Percentiles rank a stretch among this genome's conserved stretches.
Evolutionary conservation across 2,113 vertebrate genomes (phyloP).

Genomic region (Microtus ochrogaster): DNA sequence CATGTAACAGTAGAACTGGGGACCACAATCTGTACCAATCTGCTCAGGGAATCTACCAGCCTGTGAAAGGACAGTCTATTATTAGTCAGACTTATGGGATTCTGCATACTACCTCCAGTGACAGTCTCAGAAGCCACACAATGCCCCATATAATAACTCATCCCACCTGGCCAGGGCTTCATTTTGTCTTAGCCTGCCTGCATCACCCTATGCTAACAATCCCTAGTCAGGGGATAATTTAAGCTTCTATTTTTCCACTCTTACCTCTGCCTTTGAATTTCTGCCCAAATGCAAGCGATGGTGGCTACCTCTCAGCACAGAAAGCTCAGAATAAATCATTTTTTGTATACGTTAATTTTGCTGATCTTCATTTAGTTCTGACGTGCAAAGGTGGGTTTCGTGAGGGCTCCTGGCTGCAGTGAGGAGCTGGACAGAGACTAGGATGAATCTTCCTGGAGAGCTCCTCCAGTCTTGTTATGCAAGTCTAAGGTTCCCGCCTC

Average conservation of each 20-base stretch:
- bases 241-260: background rate
- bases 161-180: background rate
- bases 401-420: too few relatives aligned
- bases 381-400: too few relatives aligned
- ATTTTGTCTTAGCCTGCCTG: background rate
- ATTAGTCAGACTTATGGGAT: background rate
- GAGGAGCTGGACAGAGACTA: too few relatives aligned
- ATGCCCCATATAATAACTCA: background rate
- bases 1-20: background rate
- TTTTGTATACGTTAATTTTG: too few relatives aligned
- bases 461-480: too few relatives aligned
- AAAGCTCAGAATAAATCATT: too few relatives aligned
- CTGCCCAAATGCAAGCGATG: conserved; percentile 17
- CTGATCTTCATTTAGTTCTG: too few relatives aligned
- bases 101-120: background rate
- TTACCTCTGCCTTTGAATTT: background rate
- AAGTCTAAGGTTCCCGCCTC: too few relatives aligned
- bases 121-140: background rate
- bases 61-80: background rate
- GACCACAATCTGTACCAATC: background rate
- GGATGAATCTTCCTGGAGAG: too few relatives aligned
- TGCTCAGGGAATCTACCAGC: background rate
- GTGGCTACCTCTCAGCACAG: background rate
- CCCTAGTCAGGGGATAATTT: background rate
- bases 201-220: background rate